Evolutionary conservation across 2,797 vertebrate species (phyloP).

Genomic region (Spinus pinus): DNA sequence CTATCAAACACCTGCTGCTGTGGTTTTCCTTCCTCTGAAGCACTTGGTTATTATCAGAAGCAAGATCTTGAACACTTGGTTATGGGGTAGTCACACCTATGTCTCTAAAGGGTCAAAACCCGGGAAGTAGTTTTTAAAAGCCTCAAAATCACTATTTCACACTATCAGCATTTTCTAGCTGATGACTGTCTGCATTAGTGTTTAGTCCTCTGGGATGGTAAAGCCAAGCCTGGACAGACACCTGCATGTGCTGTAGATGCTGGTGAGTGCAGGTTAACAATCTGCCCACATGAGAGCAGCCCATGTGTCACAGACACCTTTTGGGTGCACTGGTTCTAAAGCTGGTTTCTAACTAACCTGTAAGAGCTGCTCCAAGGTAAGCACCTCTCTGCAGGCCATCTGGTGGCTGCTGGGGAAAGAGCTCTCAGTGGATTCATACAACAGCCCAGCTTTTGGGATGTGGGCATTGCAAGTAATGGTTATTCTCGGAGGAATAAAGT

Average conservation of each 20-base stretch:
- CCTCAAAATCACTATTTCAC: background rate
- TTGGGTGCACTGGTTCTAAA: no score
- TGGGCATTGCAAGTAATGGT: background rate
- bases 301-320: background rate
- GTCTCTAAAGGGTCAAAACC: background rate
- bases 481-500: background rate
- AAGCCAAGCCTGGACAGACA: background rate
- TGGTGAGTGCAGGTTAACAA: background rate
- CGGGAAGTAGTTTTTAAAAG: background rate
- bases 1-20: background rate
- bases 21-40: constrained; percentile 37
- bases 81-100: background rate
- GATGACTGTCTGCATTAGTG: background rate
- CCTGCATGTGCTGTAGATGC: background rate
- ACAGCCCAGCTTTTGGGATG: background rate
- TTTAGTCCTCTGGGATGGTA: background rate
- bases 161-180: background rate
- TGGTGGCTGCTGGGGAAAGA: background rate
- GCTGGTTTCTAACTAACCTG: background rate
- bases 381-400: background rate
- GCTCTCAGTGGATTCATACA: background rate
- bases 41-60: background rate
- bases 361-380: rapidly evolving
- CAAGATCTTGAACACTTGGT: background rate
- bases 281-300: background rate